Evolutionary conservation across 1,140 invertebrate species (phyloP), one percentile per base, ranked within the genome.

Genomic region (Alviniconcha marisindica): DNA sequence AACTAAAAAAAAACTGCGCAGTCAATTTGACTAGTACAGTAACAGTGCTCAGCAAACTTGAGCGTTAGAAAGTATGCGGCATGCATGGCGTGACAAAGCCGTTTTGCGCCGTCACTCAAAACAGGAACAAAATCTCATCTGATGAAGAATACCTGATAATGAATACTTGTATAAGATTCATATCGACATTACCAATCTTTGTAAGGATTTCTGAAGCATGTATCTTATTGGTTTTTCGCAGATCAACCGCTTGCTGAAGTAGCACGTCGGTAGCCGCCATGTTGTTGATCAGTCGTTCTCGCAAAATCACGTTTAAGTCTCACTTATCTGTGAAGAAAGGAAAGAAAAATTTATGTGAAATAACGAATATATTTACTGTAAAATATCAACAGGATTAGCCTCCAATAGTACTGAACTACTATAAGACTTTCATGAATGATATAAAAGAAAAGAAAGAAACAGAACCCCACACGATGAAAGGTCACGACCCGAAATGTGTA

Each of bases 241-340:
- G 92, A 81, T 91, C 92, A 33, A 93, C 93, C 14, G 93, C 90
- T 83, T 89, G 95, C 31, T 96, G 93, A 84, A 95, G 95, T 89
- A 96, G 95, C 88, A 96, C 95, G 95, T 94, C 94, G 40, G 56
- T 80, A 66, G 95, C 94, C 85, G 79, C 82, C 83, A 82, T 85
- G 77, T 76, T 79, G 66, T 80, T 80, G 78, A 66, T 60, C 31
- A 38, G 78, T 60, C 54, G 78, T 33, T 80, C 33, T 80, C 78
- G 78, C 14, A 28, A 7, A 42, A 24, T 80, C 33, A 66, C 78
- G 78, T 80, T 71, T 14, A 15, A 71, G 36, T 21, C 15, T 71
- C 36, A 24, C 15, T 71, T 1, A 40, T 40, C 40, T 40, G 69
- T 15, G 33, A 33, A 60, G 21, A n/a, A 60, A 60, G 2, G n/a